phyloP scores from a whole-genome alignment of 1,140 invertebrate species.

The Sitobion miscanthi region DNA sequence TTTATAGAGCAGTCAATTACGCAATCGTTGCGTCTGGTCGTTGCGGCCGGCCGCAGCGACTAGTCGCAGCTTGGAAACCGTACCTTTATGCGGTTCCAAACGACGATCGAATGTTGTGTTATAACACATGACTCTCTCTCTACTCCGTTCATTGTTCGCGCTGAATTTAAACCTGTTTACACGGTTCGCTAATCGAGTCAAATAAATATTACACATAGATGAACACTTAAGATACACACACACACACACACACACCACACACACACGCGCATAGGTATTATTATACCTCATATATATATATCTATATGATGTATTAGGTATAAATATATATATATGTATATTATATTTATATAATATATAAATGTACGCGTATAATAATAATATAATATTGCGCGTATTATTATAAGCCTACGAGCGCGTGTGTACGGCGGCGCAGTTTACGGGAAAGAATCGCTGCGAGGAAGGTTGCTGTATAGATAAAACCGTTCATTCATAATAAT shows the following conservation, averaged over 20 bases:
- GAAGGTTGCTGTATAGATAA: background rate
- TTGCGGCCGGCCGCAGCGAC: too few relatives aligned
- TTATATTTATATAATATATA: too few relatives aligned
- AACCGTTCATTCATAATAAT: conserved; percentile 25
- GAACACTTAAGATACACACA: conserved; percentile 5
- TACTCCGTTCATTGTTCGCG: conserved; percentile 31
- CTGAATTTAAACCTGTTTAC: conserved; percentile 43
- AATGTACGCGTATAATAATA: background rate
- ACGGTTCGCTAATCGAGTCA: conserved; percentile 48
- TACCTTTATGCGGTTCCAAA: conserved; percentile 19
- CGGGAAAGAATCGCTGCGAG: background rate
- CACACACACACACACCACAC: too few relatives aligned
- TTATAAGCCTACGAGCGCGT: background rate
- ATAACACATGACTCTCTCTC: background rate
- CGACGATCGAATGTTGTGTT: background rate
- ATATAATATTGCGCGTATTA: background rate
- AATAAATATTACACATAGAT: conserved; percentile 47
- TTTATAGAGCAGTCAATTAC: too few relatives aligned
- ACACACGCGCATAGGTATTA: background rate
- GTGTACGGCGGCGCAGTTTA: background rate
- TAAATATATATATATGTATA: background rate
- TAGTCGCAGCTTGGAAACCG: too few relatives aligned
- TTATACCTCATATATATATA: background rate
- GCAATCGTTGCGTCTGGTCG: too few relatives aligned
- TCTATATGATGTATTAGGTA: background rate